Evolutionary conservation across 2,888 invertebrate species (phyloP).

Genomic region (Mythimna pallens): DNA sequence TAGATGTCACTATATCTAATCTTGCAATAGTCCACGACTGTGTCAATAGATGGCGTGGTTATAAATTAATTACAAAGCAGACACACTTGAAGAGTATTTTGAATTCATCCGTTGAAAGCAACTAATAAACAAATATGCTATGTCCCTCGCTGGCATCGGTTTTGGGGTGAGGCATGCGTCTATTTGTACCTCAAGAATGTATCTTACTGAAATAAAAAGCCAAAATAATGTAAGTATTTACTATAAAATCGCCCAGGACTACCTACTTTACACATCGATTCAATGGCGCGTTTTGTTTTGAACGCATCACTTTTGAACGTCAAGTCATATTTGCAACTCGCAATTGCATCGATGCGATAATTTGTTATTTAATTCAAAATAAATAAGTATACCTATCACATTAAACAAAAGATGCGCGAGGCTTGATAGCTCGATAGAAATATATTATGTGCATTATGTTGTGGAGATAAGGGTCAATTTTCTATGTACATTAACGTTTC

Average conservation of each 20-base stretch:
- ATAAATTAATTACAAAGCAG: slow-evolving; percentile 37
- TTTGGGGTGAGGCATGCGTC: slow-evolving; percentile 10
- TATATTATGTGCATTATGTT: no score
- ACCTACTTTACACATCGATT: no score
- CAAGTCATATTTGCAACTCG: no score
- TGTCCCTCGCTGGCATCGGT: slow-evolving; percentile 66
- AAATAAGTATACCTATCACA: no score
- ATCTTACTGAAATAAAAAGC: slow-evolving; percentile 2
- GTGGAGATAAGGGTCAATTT: no score
- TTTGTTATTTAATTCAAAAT: no score
- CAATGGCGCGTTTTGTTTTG: no score
- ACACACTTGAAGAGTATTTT: slow-evolving; percentile 43
- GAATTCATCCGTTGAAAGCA: slow-evolving; percentile 65
- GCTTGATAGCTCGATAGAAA: no score
- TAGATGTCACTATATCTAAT: slow-evolving; percentile 51
- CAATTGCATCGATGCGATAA: no score
- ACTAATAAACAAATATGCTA: slow-evolving; percentile 72
- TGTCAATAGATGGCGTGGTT: slow-evolving; percentile 51
- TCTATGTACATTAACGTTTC: no score
- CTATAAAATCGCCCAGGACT: background rate
- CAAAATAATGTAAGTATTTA: background rate
- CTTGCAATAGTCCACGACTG: slow-evolving; percentile 3
- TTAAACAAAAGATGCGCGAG: no score
- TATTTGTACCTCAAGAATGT: background rate
- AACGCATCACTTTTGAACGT: no score